Evolutionary conservation across 2,113 vertebrate species (phyloP), one percentile per base, ranked within the genome.

Genomic region (Ginglymostoma cirratum): DNA sequence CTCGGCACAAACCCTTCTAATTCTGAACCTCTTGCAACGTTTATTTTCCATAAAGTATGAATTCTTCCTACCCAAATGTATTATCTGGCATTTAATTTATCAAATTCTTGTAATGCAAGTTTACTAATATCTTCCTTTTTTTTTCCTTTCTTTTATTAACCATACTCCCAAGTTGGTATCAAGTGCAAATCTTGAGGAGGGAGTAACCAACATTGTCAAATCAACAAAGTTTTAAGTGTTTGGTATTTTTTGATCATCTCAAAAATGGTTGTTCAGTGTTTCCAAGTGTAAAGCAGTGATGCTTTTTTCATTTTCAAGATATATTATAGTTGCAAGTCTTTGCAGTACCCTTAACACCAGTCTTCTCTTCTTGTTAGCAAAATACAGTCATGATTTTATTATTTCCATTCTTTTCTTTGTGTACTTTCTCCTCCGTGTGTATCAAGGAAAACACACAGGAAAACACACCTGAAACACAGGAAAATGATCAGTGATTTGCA

Each of bases 401-500:
- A 72, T 95, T 95, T 95, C 94, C 94, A 95, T 76, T 34, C 93
- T 34, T 95, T 23, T 76, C 94, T 72, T 72, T 48, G 42, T 95
- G 69, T 72, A 95, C 70, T 95, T 95, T 95, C 67, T 95, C 94
- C 30, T 95, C 94, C 76, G 94, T 72, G 45, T 70, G 42, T 72
- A 72, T 95, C 23, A 95, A 95, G 94, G 94, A 95, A 72, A 95
- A 95, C 67, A 95, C 45, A 95, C 38, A 95, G 94, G 66, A 95
- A 95, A 95, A 95, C n/a, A n/a, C n/a, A n/a, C n/a, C n/a, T n/a
- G n/a, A n/a, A n/a, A 95, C 45, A 95, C 38, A 95, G 94, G 66
- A 95, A 95, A 95, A 95, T 95, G 94, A 76, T 95, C 94, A 95
- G 69, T 70, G 66, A 95, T 38, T 95, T 95, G 48, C 66, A 95